Conservation (phyloP, 2,113 vertebrate species). For the Ancistrus triradiatus region DNA sequence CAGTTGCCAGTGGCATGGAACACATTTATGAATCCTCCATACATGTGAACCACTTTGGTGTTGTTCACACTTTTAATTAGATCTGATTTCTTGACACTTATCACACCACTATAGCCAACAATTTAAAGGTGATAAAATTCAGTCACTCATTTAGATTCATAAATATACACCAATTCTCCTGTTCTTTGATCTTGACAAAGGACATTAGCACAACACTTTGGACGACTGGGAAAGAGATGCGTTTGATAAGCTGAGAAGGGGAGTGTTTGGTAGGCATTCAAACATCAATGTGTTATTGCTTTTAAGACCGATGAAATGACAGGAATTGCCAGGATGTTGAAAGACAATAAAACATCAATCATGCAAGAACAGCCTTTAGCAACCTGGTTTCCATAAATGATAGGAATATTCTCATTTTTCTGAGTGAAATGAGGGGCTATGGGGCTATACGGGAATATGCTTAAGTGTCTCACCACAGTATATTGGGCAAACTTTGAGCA, state of each 20-base stretch:
- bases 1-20: slow-evolving; percentile 53
- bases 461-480: too few relatives aligned
- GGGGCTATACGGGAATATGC: too few relatives aligned
- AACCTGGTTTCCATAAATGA: slow-evolving; percentile 48
- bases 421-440: too few relatives aligned
- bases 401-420: too few relatives aligned
- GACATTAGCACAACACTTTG: slow-evolving; percentile 20
- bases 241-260: background rate
- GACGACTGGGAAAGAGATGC: slow-evolving; percentile 13
- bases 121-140: slow-evolving; percentile 52
- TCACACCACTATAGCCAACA: slow-evolving; percentile 40
- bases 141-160: slow-evolving; percentile 30
- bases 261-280: background rate
- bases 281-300: slow-evolving; percentile 52
- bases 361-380: slow-evolving; percentile 36
- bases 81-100: slow-evolving; percentile 39
- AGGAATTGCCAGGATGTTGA: slow-evolving; percentile 21
- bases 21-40: slow-evolving; percentile 47
- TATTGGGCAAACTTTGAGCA: too few relatives aligned
- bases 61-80: slow-evolving; percentile 69
- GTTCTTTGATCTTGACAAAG: slow-evolving; percentile 20
- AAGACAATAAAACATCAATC: slow-evolving; percentile 24
- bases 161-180: slow-evolving; percentile 23
- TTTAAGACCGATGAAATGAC: slow-evolving; percentile 49
- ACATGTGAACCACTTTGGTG: slow-evolving; percentile 52